These are phyloP conservation scores for Melanchra persicariae DNA, from an alignment of 2,888 invertebrate genomes.

Conservation along the genomic window DNA sequence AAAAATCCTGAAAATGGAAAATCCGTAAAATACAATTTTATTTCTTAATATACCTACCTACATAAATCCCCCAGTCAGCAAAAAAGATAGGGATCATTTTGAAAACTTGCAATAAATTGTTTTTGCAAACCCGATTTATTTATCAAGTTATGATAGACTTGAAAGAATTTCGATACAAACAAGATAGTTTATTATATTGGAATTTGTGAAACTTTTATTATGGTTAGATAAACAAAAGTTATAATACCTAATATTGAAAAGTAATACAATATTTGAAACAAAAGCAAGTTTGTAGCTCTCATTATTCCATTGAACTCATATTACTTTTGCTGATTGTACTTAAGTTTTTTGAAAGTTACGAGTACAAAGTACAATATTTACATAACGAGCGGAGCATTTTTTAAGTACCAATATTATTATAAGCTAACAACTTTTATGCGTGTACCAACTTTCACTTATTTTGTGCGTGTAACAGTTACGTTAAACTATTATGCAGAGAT, in stretches of 20 bases:
- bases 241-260: background rate
- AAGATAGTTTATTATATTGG: background rate
- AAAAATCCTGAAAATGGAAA: background rate
- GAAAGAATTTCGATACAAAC: background rate
- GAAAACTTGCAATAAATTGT: background rate
- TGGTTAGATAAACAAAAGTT: background rate
- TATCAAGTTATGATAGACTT: background rate
- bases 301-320: slow-evolving; percentile 1
- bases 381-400: slow-evolving; percentile 32
- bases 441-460: slow-evolving; percentile 49
- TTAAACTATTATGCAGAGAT: slow-evolving; percentile 28
- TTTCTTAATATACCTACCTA: background rate
- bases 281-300: background rate
- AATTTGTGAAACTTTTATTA: background rate
- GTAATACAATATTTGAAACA: background rate
- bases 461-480: slow-evolving; percentile 18
- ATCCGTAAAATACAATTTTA: background rate
- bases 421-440: slow-evolving; percentile 15
- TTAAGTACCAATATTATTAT: slow-evolving; percentile 26
- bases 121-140: background rate
- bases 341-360: slow-evolving; percentile 47
- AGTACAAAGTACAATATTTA: slow-evolving; percentile 29
- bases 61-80: background rate
- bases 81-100: background rate
- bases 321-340: background rate